A percentile compares a stretch with the other conserved stretches of the same genome.
These are phyloP conservation scores for Sprattus sprattus DNA, from an alignment of 2,113 vertebrate species.

Conservation along the genomic window DNA sequence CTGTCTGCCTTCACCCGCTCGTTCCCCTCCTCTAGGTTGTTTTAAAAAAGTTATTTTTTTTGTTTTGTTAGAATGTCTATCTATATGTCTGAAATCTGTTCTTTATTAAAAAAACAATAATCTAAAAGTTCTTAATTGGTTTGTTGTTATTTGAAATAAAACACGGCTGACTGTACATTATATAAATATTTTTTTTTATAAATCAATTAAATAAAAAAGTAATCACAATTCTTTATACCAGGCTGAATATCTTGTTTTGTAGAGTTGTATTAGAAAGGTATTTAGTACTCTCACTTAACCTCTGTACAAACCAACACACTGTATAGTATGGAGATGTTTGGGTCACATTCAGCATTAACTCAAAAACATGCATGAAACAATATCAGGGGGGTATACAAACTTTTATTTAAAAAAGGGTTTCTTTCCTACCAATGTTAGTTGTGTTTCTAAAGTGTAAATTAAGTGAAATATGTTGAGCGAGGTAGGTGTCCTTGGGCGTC, in stretches of 20 bases:
- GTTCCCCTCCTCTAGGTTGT: neutral
- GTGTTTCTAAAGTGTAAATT: neutral
- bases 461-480: neutral
- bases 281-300: no score
- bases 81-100: neutral
- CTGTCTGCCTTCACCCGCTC: neutral
- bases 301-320: no score
- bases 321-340: no score
- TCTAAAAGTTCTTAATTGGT: neutral
- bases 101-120: slow-evolving; percentile 1
- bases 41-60: neutral
- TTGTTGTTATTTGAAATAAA: neutral
- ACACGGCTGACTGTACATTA: neutral
- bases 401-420: neutral
- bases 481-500: neutral
- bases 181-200: no score
- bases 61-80: neutral
- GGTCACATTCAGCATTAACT: neutral
- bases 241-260: no score
- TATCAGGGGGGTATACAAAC: neutral
- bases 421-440: neutral
- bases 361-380: neutral
- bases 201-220: no score
- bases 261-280: no score
- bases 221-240: no score